Percentiles rank a stretch among this genome's conserved stretches.
Conservation (phyloP, 2,888 invertebrate species). For the Drosophila prostipennis region DNA sequence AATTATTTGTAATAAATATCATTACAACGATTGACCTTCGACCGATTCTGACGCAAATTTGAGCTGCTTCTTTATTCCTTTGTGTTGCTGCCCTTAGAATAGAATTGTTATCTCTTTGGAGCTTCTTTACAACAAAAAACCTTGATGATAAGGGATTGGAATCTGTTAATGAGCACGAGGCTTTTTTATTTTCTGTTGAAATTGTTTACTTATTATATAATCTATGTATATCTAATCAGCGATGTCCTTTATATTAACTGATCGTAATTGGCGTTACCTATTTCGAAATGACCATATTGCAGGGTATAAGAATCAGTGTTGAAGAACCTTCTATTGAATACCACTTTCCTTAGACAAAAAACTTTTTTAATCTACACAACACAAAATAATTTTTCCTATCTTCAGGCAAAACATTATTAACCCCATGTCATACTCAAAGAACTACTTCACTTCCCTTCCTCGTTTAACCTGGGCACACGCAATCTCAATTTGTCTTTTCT, state of each 20-base stretch:
- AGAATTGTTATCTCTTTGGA: conserved; percentile 2
- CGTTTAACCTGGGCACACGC: conserved; percentile 6
- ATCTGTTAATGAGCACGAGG: conserved; percentile 22
- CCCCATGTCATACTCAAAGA: background rate
- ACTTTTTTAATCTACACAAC: background rate
- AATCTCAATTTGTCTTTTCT: conserved; percentile 12
- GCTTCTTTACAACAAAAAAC: background rate
- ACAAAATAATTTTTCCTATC: background rate
- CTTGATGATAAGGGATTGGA: background rate
- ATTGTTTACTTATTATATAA: background rate
- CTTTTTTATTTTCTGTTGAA: background rate
- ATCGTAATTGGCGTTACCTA: too few relatives aligned
- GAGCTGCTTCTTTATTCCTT: background rate
- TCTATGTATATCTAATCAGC: background rate
- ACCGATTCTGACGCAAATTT: conserved; percentile 13
- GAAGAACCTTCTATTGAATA: background rate
- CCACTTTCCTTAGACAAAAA: background rate
- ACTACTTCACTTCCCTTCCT: background rate
- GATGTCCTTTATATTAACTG: background rate
- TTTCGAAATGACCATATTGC: too few relatives aligned
- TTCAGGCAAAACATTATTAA: conserved; percentile 11
- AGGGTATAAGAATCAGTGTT: too few relatives aligned
- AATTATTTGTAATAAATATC: conserved; percentile 1
- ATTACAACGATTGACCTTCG: conserved; percentile 6
- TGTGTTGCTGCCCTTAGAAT: conserved; percentile 24